Percentiles rank a stretch among this genome's conserved stretches.
Conservation (phyloP, 2,113 vertebrate genomes). For the Bettongia penicillata region DNA sequence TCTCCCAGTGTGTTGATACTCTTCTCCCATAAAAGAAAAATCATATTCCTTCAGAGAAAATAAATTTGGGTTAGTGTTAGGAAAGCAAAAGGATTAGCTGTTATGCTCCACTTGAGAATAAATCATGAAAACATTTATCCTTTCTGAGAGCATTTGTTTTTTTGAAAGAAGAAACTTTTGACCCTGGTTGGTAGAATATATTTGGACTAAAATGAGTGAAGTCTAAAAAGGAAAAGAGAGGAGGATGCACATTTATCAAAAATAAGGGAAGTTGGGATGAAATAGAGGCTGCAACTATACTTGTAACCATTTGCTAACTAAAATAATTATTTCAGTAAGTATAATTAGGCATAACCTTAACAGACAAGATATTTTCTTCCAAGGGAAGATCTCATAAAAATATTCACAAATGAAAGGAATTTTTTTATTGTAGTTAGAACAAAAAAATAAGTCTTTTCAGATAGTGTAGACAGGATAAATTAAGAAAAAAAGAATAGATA, state of each 20-base stretch:
- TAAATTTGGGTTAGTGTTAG: not conserved
- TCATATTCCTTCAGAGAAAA: not conserved
- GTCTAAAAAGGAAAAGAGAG: not conserved
- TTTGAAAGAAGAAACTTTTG: not conserved
- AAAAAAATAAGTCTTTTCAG: not conserved
- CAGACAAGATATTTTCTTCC: constrained; percentile 53
- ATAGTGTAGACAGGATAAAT: constrained; percentile 36
- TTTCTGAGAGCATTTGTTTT: not conserved
- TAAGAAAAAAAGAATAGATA: constrained; percentile 5
- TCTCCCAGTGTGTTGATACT: not conserved
- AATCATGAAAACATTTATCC: not conserved
- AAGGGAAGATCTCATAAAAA: not conserved
- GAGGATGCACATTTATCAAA: not conserved
- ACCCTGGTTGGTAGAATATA: not conserved
- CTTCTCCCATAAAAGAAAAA: not conserved
- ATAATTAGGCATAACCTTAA: constrained; percentile 28
- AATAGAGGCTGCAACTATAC: not conserved
- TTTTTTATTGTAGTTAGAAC: not conserved
- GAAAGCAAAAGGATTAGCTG: not conserved
- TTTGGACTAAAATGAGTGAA: not conserved
- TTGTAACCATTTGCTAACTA: not conserved
- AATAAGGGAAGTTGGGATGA: not conserved
- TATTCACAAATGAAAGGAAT: not conserved
- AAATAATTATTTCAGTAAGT: constrained; percentile 46
- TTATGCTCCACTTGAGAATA: not conserved